Evolutionary conservation across 2,888 invertebrate species (phyloP).

Genomic region (Pyrrhosoma nymphula): DNA sequence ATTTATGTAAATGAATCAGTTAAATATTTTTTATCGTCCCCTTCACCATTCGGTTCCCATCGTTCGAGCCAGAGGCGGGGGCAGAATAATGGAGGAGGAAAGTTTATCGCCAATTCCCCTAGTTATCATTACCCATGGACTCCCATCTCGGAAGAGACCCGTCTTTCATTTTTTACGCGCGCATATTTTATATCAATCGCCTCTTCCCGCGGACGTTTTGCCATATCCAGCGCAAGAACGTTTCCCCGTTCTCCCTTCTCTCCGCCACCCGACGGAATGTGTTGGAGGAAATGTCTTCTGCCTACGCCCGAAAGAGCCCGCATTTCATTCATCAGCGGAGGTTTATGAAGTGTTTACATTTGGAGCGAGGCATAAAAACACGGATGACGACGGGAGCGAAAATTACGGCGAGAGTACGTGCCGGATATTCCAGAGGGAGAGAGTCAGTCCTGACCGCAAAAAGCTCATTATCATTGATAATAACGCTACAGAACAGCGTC

Average conservation of each 20-base stretch:
- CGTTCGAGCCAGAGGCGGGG: neutral
- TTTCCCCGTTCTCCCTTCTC: neutral
- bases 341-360: neutral
- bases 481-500: neutral
- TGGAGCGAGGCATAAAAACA: neutral
- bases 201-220: neutral
- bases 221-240: neutral
- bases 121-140: neutral
- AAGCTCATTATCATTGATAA: neutral
- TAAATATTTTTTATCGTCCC: neutral
- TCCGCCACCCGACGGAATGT: neutral
- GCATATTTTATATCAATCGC: conserved; percentile 5
- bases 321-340: neutral
- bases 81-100: neutral
- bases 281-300: neutral
- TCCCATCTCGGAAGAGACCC: neutral
- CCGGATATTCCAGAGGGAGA: neutral
- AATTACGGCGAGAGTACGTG: neutral
- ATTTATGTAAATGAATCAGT: neutral
- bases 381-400: neutral
- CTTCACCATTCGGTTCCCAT: neutral
- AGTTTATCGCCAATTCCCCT: neutral
- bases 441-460: neutral
- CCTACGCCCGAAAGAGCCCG: neutral
- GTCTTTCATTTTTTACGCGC: neutral